Percentiles rank a stretch among this genome's conserved stretches.
Conservation (phyloP, 2,888 invertebrate genomes). For the Callyntrura guangdongensis region DNA sequence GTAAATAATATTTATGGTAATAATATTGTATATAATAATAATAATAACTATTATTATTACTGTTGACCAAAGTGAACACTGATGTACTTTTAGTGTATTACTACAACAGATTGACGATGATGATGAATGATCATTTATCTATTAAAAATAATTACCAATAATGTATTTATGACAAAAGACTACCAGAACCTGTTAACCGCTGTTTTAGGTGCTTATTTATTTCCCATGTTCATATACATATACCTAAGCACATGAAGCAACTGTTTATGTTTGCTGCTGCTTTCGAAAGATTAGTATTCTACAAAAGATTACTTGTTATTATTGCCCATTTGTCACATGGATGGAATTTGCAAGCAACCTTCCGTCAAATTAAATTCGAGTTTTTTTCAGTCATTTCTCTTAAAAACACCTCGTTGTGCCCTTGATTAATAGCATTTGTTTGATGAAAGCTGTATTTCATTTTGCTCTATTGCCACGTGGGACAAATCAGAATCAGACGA, state of each 20-base stretch:
- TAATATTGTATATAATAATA: slow-evolving; percentile 66
- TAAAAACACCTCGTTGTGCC: too few relatives aligned
- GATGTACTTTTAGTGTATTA: slow-evolving; percentile 78
- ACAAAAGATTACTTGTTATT: too few relatives aligned
- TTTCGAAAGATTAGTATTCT: not conserved
- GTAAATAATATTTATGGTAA: slow-evolving; percentile 49
- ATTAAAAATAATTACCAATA: slow-evolving; percentile 79
- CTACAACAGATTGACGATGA: slow-evolving; percentile 78
- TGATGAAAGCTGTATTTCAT: too few relatives aligned
- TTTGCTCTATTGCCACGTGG: too few relatives aligned
- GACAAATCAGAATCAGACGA: too few relatives aligned
- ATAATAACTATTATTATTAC: slow-evolving; percentile 75
- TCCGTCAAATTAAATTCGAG: too few relatives aligned
- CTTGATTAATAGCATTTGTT: too few relatives aligned
- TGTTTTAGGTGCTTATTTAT: not conserved
- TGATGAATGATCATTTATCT: slow-evolving; percentile 78
- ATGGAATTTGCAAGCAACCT: too few relatives aligned
- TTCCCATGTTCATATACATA: not conserved
- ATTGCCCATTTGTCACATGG: too few relatives aligned
- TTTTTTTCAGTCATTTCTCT: too few relatives aligned
- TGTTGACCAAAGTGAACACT: slow-evolving; percentile 79
- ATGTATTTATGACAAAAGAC: slow-evolving; percentile 71
- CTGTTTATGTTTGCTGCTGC: too few relatives aligned
- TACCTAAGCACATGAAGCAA: not conserved
- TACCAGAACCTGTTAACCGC: not conserved